Base-by-base conservation (phyloP, 2,888 invertebrate genomes). In the Beris morrisii region DNA sequence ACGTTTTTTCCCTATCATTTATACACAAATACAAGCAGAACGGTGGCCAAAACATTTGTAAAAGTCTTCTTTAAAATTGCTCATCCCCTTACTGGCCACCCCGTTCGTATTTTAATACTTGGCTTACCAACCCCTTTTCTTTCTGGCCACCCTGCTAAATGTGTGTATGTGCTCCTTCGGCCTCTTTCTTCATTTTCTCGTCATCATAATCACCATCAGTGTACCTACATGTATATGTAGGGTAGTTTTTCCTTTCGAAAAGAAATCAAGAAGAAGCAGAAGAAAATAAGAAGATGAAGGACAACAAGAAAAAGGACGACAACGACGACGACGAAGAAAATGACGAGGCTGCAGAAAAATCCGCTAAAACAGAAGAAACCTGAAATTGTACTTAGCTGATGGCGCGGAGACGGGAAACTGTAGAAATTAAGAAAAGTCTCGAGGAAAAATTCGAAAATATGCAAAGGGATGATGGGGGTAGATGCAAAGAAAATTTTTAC, bases 391-490 rank as follows among this genome's bases (percentile, higher is more conserved):
- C 64, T 54, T 64, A 64, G 31, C 45, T 45, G 22, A 22, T 22
- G 22, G 44, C 44, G 45, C 63, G 66, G 63, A 68, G 66, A 64
- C 66, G 66, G 58, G 64, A 66, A 67, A 64, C 59, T 69, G 52
- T 55, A 66, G 43, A 66, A 69, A 69, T 69, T 69, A 69, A 69
- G 69, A 69, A 66, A 66, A 67, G 65, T 69, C 69, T 67, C 55
- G 46, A 59, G 64, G 50, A 69, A 68, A 68, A 65, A 64, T 64
- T 38, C 48, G 64, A 46, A 64, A 5, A 11, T 53, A 46, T 31
- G 56, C 9, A 22, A 63, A 13, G 52, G 50, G 12, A 22, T 6
- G 28, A 63, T 9, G 15, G 53, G 61, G n/a, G 22, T 13, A 13
- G 15, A 13, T n/a, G 45, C 15, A 57, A n/a, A 46, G 22, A 38